Evolutionary conservation across 2,797 vertebrate genomes (phyloP).

Genomic region (Pseudochromis fuscus): DNA sequence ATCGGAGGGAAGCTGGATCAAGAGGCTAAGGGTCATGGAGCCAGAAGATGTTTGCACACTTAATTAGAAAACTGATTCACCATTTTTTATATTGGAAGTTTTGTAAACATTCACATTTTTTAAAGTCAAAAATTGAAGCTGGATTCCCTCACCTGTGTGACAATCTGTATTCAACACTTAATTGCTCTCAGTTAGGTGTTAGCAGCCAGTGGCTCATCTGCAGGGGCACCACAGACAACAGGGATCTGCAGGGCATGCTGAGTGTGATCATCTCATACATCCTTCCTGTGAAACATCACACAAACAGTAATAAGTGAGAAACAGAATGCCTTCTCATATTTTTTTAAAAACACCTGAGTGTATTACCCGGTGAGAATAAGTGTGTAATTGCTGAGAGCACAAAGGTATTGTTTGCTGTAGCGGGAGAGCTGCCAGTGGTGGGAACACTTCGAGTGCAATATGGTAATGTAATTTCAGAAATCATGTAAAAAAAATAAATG

Average conservation of each 20-base stretch:
- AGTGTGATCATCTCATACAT: slow-evolving; percentile 42
- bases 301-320: slow-evolving; percentile 50
- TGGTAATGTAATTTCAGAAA: slow-evolving; percentile 1
- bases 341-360: slow-evolving; percentile 21
- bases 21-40: no score
- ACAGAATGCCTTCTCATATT: slow-evolving; percentile 20
- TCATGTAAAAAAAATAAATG: slow-evolving; percentile 12
- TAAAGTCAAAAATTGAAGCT: slow-evolving; percentile 4
- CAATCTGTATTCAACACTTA: slow-evolving; percentile 25
- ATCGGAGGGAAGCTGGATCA: no score
- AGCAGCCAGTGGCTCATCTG: slow-evolving; percentile 26
- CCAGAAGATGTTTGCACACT: no score
- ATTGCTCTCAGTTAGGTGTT: slow-evolving; percentile 13
- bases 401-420: slow-evolving; percentile 33
- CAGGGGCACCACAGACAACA: slow-evolving; percentile 21
- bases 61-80: no score
- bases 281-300: slow-evolving; percentile 32
- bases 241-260: slow-evolving; percentile 26
- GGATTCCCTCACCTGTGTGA: not conserved
- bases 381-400: slow-evolving; percentile 40
- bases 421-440: not conserved
- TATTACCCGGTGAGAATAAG: slow-evolving; percentile 23
- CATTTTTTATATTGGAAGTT: not conserved
- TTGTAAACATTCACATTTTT: slow-evolving; percentile 18
- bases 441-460: slow-evolving; percentile 2